These are phyloP conservation scores for Dichetophora obliterata DNA, from an alignment of 2,888 invertebrate genomes.

Conservation along the genomic window DNA sequence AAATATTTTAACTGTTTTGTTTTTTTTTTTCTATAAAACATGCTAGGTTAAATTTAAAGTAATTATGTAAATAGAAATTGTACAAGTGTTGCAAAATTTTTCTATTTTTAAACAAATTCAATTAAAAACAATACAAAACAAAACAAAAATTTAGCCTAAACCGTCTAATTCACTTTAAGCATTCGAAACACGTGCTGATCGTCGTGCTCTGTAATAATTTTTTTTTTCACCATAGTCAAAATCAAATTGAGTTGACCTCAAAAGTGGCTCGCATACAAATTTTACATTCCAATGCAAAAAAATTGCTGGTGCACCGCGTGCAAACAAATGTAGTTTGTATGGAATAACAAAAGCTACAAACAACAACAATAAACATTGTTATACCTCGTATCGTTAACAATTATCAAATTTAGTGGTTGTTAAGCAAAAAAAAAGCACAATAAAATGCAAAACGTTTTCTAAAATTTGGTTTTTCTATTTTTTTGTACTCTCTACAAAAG, in stretches of 20 bases:
- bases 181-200: background rate
- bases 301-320: background rate
- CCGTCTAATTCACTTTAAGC: background rate
- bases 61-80: too few species aligned
- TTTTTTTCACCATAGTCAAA: background rate
- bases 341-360: background rate
- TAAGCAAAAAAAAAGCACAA: constrained; percentile 10
- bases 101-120: too few species aligned
- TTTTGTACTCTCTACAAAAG: background rate
- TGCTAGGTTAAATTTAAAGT: too few species aligned
- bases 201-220: background rate
- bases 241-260: background rate
- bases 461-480: background rate
- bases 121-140: too few species aligned
- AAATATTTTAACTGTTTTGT: too few species aligned
- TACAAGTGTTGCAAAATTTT: too few species aligned
- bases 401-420: constrained; percentile 27
- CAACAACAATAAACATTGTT: background rate
- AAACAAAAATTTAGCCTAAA: too few species aligned
- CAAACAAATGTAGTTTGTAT: background rate
- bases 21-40: too few species aligned
- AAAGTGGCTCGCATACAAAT: constrained; percentile 8
- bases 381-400: constrained; percentile 12
- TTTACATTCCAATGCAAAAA: background rate
- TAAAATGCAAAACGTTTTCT: background rate